Evolutionary conservation across 2,113 vertebrate species (phyloP).

Genomic region (Elaphurus davidianus): DNA sequence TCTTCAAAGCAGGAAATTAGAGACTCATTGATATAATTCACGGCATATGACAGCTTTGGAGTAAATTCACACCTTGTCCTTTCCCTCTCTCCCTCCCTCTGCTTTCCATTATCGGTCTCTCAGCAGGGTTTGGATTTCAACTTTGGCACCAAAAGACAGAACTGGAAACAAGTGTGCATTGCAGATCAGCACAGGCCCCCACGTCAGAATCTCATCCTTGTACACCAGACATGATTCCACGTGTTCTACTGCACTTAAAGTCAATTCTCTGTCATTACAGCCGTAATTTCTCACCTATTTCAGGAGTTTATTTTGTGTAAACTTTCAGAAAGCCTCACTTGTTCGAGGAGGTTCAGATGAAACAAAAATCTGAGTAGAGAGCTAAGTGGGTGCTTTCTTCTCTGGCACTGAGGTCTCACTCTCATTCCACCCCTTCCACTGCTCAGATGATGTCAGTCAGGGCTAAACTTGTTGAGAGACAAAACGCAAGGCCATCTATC

Average conservation of each 20-base stretch:
- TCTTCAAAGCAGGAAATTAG: constrained; percentile 67
- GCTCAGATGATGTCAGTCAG: not conserved
- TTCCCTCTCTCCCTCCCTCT: not conserved
- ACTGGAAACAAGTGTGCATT: constrained; percentile 70
- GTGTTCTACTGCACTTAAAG: constrained; percentile 65
- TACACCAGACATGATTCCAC: constrained; percentile 55
- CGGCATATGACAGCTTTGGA: constrained; percentile 35
- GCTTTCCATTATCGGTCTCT: constrained; percentile 39
- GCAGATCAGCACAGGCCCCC: constrained; percentile 55
- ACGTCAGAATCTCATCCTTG: constrained; percentile 17
- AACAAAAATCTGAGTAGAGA: constrained; percentile 58
- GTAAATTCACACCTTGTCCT: constrained; percentile 27
- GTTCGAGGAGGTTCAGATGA: constrained; percentile 65
- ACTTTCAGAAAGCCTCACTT: constrained; percentile 55
- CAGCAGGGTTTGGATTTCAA: constrained; percentile 45
- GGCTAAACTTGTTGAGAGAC: constrained; percentile 70
- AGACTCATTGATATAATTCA: constrained; percentile 65
- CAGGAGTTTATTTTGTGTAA: constrained; percentile 65
- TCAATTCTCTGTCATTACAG: constrained; percentile 74
- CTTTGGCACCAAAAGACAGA: constrained; percentile 68
- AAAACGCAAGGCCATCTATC: constrained; percentile 72
- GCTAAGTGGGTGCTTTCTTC: not conserved
- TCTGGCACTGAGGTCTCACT: constrained; percentile 47
- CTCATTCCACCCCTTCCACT: constrained; percentile 50
- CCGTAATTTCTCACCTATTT: constrained; percentile 71